Base-by-base conservation (phyloP, 1,140 invertebrate species). In the Heliconius congener region DNA sequence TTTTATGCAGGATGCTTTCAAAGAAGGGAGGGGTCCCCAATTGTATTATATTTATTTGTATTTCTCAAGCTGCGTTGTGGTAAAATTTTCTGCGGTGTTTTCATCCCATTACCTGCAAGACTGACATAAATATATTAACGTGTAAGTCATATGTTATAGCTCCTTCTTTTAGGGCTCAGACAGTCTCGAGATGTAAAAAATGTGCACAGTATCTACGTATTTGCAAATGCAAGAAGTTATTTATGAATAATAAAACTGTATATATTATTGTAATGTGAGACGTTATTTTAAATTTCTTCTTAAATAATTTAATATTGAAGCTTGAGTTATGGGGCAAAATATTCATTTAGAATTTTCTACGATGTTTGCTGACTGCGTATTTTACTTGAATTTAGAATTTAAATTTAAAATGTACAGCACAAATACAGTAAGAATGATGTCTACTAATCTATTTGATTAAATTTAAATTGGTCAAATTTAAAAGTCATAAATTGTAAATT, bases 21-120 rank as follows among this genome's bases (percentile, higher is more conserved):
- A 78, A 81, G 74, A 18, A 87, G 86, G 86, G 83, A 82, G 81
- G 82, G 72, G 76, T 83, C 82, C 88, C 80, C 77, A 83, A 85
- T 85, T 82, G 82, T 86, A 84, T 91, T 91, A 88, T 84, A 87
- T 88, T 86, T 87, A 88, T 89, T 90, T 91, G 86, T 88, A 83
- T 87, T 87, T 88, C 85, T 87, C 85, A 84, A 81, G 83, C 83
- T 73, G 80, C 77, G 80, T 57, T 23, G 55, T 57, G 55, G 55
- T 83, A 88, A 78, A 34, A 84, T 85, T 83, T 86, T 88, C 84
- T 85, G 88, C 85, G 89, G 90, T 92, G 88, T 91, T 90, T 93
- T 93, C 91, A 88, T 92, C 81, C 89, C 90, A 93, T 93, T 93
- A 93, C 91, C 91, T 92, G 90, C 82, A 74, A 87, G 88, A 90